Base-by-base conservation (phyloP, 2,888 invertebrate species). In the Drosophila buzzatii region DNA sequence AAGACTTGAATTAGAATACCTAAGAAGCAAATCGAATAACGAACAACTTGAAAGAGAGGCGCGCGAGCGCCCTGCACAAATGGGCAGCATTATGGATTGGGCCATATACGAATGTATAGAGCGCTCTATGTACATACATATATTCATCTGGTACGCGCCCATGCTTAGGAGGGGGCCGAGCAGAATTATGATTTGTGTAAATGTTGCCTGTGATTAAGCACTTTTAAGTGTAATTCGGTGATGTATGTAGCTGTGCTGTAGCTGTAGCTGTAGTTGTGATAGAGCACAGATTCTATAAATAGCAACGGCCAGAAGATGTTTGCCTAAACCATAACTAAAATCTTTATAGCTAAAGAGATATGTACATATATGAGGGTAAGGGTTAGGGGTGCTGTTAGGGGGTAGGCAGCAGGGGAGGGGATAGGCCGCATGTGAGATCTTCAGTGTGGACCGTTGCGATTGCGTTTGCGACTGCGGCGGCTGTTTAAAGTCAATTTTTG, bases 291-390 rank as follows among this genome's bases (percentile, higher is more conserved):
- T 57, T n/a, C 55, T 91, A 91, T 83, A 90, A 89, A 90, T 90
- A 90, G 86, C 76, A 67, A 71, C 73, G 35, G 66, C 61, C 76
- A 62, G 74, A 77, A 64, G 70, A 70, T 75, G 77, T 65, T 65
- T 74, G 78, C 82, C 81, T 89, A 91, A 90, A 91, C 90, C 86
- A 90, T 91, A 90, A 90, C 90, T 90, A 89, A 86, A 81, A 79
- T 81, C 85, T 88, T 85, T 88, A 85, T 87, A 76, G 81, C 81
- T 61, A 87, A 61, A 80, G 77, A 83, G 78, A 75, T 81, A 64
- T 65, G 79, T 49, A 5, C 6, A 3, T 6, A 23, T 27, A 16
- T 7, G 23, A 1, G 27, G 31, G 12, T 7, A 12, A 2, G 31
- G 31, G 10, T 9, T n/a, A 1, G 9, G 27, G 16, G 6, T 3